Base-by-base conservation (phyloP, 2,113 vertebrate genomes). In the Todiramphus saurophagus region DNA sequence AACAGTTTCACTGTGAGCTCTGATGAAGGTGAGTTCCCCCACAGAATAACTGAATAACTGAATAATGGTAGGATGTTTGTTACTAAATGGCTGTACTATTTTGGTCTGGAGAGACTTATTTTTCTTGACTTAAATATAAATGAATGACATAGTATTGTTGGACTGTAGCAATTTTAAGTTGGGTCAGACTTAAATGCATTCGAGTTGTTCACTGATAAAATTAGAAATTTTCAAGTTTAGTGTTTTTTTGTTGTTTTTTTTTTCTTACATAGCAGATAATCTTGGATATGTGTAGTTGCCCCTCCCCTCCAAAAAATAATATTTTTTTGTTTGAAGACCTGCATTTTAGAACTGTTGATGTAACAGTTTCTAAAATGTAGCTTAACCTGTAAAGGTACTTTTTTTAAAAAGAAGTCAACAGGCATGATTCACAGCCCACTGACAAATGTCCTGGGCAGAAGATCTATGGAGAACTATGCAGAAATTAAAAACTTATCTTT, bases 21-120 rank as follows among this genome's bases (percentile, higher is more conserved):
- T 53, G 39, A 37, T 19, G 50, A 66, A 53, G 21, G 44, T 0
- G 0, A 12, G 2, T 31, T 50, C 2, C 2, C 11, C 11, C 23
- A n/a, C 7, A 2, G 17, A 25, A 19, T 27, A 58, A 16, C 31
- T 16, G 64, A 87, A 43, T 43, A 33, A 50, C n/a, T n/a, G n/a
- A n/a, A n/a, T n/a, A n/a, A 15, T 1, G 0, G 14, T 19, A 28
- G 39, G 7, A 31, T 53, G n/a, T 75, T 59, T 17, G 19, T 8
- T 37, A 25, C 39, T 20, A 83, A 87, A 48, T 17, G 17, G 15
- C 27, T 76, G 43, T 53, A 35, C 7, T 53, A 31, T 27, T 53
- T 53, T 60, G 41, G 27, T 41, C 14, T 19, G 28, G 10, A 56
- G 15, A 68, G 30, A 55, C 24, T 55, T 12, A 30, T 62, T 60